Conservation (phyloP, 2,113 vertebrate species). For the Crotalus horridus region DNA sequence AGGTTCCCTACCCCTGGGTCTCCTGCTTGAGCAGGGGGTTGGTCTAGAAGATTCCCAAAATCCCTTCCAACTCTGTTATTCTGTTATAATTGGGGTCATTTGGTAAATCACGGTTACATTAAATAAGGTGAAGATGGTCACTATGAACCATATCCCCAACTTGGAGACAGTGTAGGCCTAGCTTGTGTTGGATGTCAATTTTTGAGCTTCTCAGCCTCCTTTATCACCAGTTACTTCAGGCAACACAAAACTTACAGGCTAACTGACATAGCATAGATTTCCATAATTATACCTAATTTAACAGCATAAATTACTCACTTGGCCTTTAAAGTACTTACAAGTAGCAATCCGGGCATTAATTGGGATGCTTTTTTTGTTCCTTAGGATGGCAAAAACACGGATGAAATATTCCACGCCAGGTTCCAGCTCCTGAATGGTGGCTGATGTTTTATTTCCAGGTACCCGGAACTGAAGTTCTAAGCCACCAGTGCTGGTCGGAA, state of each 20-base stretch:
- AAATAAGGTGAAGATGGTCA: neutral
- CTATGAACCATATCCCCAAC: neutral
- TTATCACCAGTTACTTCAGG: neutral
- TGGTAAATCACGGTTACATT: neutral
- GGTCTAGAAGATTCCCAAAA: neutral
- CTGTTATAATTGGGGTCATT: neutral
- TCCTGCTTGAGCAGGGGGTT: neutral
- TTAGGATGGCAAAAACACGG: slow-evolving; percentile 90
- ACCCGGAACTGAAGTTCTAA: slow-evolving; percentile 88
- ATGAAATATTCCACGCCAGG: slow-evolving; percentile 95
- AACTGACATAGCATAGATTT: neutral
- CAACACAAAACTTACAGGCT: neutral
- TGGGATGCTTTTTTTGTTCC: slow-evolving; percentile 90
- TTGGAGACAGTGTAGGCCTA: neutral
- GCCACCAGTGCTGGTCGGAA: slow-evolving; percentile 83
- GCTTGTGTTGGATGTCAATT: too few relatives aligned
- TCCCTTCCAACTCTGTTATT: neutral
- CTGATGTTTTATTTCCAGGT: slow-evolving; percentile 81
- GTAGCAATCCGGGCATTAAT: slow-evolving; percentile 92
- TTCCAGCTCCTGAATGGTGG: slow-evolving; percentile 88
- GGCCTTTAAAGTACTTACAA: slow-evolving; percentile 69
- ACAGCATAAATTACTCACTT: neutral
- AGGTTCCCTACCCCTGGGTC: neutral
- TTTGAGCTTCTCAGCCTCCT: neutral
- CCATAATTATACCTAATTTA: neutral